Percentiles rank a stretch among this genome's conserved stretches.
These are phyloP conservation scores for Nemapogon koenigi DNA, from an alignment of 2,888 invertebrate species.

Conservation along the genomic window DNA sequence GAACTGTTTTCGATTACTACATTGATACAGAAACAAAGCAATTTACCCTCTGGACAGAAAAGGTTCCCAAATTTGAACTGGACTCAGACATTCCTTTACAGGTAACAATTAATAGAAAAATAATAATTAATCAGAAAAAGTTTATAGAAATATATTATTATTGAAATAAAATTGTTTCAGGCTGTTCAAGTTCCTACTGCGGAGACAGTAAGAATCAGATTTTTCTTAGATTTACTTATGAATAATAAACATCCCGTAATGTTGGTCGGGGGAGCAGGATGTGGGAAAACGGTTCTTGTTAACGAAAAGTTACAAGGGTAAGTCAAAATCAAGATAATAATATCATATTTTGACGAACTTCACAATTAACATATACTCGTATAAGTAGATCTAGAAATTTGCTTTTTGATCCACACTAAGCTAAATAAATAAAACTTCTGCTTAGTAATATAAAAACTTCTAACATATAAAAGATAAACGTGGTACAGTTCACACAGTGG, in stretches of 20 bases:
- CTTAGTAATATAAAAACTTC: too few relatives aligned
- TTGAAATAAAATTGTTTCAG: constrained; percentile 51
- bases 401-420: too few relatives aligned
- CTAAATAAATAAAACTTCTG: too few relatives aligned
- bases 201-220: constrained; percentile 90
- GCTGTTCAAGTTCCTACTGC: constrained; percentile 92
- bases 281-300: constrained; percentile 89
- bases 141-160: constrained; percentile 1
- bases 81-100: constrained; percentile 92
- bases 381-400: too few relatives aligned
- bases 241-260: constrained; percentile 89
- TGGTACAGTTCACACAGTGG: too few relatives aligned
- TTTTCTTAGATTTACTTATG: constrained; percentile 89
- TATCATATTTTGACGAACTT: too few relatives aligned
- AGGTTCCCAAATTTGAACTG: constrained; percentile 87
- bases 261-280: constrained; percentile 92
- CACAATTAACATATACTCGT: too few relatives aligned
- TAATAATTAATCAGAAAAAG: neutral
- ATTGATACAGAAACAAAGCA: constrained; percentile 91
- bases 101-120: constrained; percentile 40
- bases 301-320: constrained; percentile 72
- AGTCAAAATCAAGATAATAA: constrained; percentile 11
- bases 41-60: constrained; percentile 89
- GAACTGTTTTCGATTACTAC: constrained; percentile 94
- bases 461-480: too few relatives aligned